phyloP scores from a whole-genome alignment of 2,113 vertebrate species.

The Odocoileus virginianus region DNA sequence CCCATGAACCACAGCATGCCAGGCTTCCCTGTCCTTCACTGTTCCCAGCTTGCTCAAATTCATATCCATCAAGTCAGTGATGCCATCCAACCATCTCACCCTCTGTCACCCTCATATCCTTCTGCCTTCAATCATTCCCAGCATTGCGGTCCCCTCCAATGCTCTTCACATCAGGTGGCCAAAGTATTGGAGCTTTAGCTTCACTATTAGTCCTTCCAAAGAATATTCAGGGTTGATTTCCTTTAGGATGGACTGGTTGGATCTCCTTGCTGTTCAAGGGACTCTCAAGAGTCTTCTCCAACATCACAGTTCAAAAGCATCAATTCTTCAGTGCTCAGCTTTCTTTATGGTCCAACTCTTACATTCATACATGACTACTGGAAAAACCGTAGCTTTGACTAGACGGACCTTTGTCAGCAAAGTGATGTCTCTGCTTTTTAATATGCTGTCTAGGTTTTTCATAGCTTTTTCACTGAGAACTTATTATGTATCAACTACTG shows the following conservation, averaged over 20 bases:
- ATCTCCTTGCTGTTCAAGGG: not conserved
- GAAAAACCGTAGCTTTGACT: not conserved
- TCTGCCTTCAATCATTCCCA: not conserved
- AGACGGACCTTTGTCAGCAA: not conserved
- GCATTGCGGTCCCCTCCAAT: not conserved
- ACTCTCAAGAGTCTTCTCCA: not conserved
- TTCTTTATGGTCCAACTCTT: not conserved
- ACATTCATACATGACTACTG: not conserved
- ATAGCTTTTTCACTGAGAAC: not conserved
- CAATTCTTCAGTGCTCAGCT: not conserved
- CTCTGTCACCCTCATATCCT: not conserved
- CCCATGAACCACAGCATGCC: not conserved
- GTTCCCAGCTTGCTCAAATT: not conserved
- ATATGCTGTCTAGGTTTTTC: not conserved
- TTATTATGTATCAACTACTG: not conserved
- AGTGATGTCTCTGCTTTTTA: not conserved
- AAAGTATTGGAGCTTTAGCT: not conserved
- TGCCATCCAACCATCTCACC: not conserved
- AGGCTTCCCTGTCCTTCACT: not conserved
- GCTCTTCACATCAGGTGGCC: not conserved
- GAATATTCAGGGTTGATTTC: not conserved
- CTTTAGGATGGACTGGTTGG: not conserved
- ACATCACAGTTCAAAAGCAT: not conserved
- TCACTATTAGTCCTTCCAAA: not conserved
- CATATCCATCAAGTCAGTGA: not conserved